Conservation (phyloP, 2,113 vertebrate genomes). For the Spea multiplicata region DNA sequence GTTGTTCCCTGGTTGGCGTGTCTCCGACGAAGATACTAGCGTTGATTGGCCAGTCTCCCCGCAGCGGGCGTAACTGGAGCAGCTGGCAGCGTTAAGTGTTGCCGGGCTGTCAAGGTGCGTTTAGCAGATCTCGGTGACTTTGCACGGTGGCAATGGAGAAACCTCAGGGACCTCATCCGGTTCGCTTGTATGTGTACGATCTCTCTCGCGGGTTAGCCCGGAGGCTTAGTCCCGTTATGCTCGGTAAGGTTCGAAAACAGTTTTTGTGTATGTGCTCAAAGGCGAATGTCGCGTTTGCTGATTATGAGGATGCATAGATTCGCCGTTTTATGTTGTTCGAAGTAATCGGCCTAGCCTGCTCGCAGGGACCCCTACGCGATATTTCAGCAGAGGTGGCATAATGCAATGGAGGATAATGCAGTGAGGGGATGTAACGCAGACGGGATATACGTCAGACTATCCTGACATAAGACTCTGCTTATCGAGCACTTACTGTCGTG, state of each 20-base stretch:
- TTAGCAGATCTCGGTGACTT: not conserved
- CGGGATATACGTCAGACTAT: no score
- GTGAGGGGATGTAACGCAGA: no score
- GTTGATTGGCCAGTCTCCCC: conserved; percentile 21
- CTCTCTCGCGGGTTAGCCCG: conserved; percentile 89
- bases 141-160: conserved; percentile 56
- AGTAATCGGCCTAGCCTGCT: no score
- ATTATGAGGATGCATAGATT: no score
- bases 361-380: no score
- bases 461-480: no score
- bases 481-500: no score
- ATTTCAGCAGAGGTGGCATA: no score
- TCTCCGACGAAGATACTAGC: not conserved
- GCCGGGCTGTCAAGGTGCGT: conserved; percentile 9
- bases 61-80: conserved; percentile 4
- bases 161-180: conserved; percentile 66
- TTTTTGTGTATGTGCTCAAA: no score
- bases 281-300: no score
- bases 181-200: conserved; percentile 89
- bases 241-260: conserved; percentile 71
- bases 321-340: no score
- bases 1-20: not conserved
- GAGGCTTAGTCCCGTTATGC: conserved; percentile 83
- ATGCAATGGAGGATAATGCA: no score
- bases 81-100: not conserved